Conservation (phyloP, 2,888 invertebrate genomes). For the Brachycybe producta region DNA sequence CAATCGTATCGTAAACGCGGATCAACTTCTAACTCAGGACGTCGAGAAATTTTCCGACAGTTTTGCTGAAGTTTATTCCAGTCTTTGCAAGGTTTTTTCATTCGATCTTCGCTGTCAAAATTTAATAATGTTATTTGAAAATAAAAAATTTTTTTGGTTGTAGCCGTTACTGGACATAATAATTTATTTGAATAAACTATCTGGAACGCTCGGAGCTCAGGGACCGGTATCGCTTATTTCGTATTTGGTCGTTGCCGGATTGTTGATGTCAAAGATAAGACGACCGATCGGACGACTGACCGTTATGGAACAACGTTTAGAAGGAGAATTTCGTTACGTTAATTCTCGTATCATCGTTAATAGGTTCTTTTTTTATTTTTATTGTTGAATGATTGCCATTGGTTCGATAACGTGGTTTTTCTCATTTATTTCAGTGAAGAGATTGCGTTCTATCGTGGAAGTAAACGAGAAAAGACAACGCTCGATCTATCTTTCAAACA, state of each 20-base stretch:
- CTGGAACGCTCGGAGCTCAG: slow-evolving; percentile 69
- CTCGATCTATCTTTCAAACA: slow-evolving; percentile 78
- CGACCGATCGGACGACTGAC: slow-evolving; percentile 81
- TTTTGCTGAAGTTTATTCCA: slow-evolving; percentile 88
- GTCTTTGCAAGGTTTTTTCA: slow-evolving; percentile 58
- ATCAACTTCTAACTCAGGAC: slow-evolving; percentile 88
- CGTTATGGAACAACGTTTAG: slow-evolving; percentile 87
- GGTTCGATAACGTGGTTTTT: background rate
- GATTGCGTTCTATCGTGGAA: slow-evolving; percentile 52
- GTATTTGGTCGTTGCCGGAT: slow-evolving; percentile 76
- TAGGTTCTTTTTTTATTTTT: slow-evolving; percentile 32
- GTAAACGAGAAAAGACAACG: slow-evolving; percentile 67
- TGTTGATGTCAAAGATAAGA: slow-evolving; percentile 70
- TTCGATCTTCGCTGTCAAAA: background rate
- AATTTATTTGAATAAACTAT: slow-evolving; percentile 81
- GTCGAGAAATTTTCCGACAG: slow-evolving; percentile 96
- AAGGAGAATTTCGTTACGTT: slow-evolving; percentile 95
- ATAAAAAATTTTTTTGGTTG: slow-evolving; percentile 23
- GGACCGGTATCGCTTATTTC: slow-evolving; percentile 79
- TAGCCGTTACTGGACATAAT: slow-evolving; percentile 80
- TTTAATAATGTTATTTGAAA: background rate
- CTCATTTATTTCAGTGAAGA: slow-evolving; percentile 54
- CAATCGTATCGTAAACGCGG: slow-evolving; percentile 86
- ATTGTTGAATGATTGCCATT: background rate
- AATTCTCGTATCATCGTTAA: slow-evolving; percentile 93